Conservation (phyloP, 2,113 vertebrate species). For the Hypocryptadius cinnamomeus region DNA sequence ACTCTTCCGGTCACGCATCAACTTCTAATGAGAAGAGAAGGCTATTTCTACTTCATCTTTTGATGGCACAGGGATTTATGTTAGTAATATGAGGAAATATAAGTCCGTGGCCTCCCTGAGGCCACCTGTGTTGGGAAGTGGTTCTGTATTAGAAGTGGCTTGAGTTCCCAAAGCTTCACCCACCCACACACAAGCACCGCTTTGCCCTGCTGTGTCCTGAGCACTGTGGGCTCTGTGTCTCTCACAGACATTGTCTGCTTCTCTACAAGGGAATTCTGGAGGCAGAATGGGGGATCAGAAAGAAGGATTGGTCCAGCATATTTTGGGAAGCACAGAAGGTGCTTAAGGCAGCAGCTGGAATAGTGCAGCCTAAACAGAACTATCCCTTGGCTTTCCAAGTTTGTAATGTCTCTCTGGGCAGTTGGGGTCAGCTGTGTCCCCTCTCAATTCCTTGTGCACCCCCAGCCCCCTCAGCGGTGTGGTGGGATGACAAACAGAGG, state of each 20-base stretch:
- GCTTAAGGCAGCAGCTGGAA: background rate
- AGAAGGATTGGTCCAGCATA: background rate
- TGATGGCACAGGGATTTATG: background rate
- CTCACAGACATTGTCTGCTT: background rate
- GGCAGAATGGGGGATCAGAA: background rate
- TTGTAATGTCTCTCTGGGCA: background rate
- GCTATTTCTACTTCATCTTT: background rate
- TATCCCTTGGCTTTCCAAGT: background rate
- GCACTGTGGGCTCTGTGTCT: background rate
- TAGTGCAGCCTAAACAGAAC: background rate
- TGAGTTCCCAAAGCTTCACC: background rate
- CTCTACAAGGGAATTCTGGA: background rate
- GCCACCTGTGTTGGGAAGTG: background rate
- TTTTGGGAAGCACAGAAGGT: rapidly evolving
- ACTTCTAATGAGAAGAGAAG: background rate
- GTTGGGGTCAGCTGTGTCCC: background rate
- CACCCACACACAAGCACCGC: background rate
- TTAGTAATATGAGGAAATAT: background rate
- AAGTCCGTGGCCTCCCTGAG: background rate
- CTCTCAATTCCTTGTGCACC: background rate
- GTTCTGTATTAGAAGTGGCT: background rate
- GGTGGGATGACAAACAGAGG: background rate
- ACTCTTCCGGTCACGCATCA: too few species aligned
- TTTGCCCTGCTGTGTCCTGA: background rate
- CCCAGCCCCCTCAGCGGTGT: background rate